A percentile compares a stretch with the other conserved stretches of the same genome.
Evolutionary conservation across 2,797 vertebrate species (phyloP).

Genomic region (Morus bassanus): DNA sequence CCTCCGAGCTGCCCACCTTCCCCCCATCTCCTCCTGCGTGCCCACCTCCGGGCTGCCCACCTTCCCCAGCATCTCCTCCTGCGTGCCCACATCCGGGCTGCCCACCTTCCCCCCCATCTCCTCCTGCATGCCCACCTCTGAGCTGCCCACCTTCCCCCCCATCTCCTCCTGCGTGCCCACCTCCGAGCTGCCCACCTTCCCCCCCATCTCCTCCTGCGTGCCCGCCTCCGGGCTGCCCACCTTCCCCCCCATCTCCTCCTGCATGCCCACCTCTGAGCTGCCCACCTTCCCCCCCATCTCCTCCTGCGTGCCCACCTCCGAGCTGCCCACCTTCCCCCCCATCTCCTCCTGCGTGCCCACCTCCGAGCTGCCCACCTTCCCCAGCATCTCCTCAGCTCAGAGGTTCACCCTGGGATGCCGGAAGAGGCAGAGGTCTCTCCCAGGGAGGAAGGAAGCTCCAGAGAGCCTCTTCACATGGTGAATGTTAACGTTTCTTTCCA

Average conservation of each 20-base stretch:
- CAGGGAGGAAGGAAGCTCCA: slow-evolving; percentile 47
- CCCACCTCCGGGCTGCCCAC: too few species aligned
- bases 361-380: neutral
- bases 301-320: neutral
- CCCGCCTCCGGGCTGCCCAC: neutral
- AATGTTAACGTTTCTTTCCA: slow-evolving; percentile 50
- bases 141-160: neutral
- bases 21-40: neutral
- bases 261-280: neutral
- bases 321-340: neutral
- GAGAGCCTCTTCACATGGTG: neutral
- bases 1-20: neutral
- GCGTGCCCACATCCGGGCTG: neutral
- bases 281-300: neutral
- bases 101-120: neutral
- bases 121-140: neutral
- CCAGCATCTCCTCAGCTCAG: fast-evolving
- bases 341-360: neutral
- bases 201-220: neutral
- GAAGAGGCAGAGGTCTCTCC: neutral
- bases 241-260: neutral
- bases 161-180: neutral
- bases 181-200: neutral
- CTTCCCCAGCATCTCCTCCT: neutral
- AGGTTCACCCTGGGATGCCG: neutral